Percentiles rank a stretch among this genome's conserved stretches.
These are phyloP conservation scores for Atractosteus spatula DNA, from an alignment of 2,113 vertebrate species.

Conservation along the genomic window DNA sequence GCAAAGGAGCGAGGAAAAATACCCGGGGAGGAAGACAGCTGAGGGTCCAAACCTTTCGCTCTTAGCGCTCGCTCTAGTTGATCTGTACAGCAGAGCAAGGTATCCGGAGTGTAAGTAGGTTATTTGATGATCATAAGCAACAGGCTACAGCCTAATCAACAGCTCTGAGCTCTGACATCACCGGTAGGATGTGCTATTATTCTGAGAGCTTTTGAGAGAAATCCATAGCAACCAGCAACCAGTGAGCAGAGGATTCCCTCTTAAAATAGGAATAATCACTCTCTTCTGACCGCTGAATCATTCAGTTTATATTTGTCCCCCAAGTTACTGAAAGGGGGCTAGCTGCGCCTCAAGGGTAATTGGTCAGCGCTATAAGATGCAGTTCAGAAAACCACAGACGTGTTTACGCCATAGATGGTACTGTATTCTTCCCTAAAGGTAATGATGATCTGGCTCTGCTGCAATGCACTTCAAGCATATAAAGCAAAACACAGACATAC, in stretches of 20 bases:
- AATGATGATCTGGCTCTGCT: not conserved
- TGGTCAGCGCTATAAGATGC: not conserved
- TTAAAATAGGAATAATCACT: constrained; percentile 47
- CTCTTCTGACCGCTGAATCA: constrained; percentile 34
- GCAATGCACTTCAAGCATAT: not conserved
- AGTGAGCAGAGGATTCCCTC: constrained; percentile 35
- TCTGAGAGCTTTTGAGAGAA: constrained; percentile 65
- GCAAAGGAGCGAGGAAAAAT: constrained; percentile 8
- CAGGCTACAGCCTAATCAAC: constrained; percentile 57
- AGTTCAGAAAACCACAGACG: not conserved
- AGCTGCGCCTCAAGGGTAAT: not conserved
- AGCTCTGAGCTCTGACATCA: constrained; percentile 66
- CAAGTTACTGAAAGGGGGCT: constrained; percentile 21
- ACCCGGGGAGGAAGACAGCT: constrained; percentile 7
- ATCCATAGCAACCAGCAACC: constrained; percentile 70
- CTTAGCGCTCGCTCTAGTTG: constrained; percentile 37
- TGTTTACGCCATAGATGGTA: too few species aligned
- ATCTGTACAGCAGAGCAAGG: constrained; percentile 33
- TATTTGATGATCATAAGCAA: constrained; percentile 64
- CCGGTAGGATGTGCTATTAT: constrained; percentile 64
- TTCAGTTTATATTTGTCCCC: constrained; percentile 36
- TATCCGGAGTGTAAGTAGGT: constrained; percentile 43
- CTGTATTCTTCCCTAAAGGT: too few species aligned
- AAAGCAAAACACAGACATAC: not conserved
- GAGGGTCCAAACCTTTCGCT: constrained; percentile 7